Evolutionary conservation across 2,113 vertebrate species (phyloP), one percentile per base, ranked within the genome.

Genomic region (Siphamia tubifer): DNA sequence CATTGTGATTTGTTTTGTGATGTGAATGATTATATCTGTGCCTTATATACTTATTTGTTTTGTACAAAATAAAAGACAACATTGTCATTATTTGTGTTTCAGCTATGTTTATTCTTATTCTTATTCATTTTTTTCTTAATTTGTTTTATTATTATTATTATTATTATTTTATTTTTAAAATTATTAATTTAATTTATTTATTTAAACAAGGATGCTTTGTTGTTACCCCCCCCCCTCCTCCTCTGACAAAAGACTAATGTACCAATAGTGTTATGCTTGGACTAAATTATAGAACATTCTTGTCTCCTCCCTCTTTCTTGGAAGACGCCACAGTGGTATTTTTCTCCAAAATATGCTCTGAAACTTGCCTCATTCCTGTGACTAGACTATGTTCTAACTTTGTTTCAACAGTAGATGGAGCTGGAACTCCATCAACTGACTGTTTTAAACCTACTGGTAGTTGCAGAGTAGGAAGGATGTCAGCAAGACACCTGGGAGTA

Each of bases 321-420:
- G n/a, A n/a, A 1, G 10, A 68, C 43, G 52, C 16, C n/a, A 30
- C 13, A 40, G 8, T 34, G 0, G 24, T 35, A n/a, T 20, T 2
- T 30, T 55, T 34, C 20, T 15, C 10, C 31, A 19, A 8, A 42
- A 6, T 12, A 20, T 21, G n/a, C 53, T 20, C 28, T 23, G 25
- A 12, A 27, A 9, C 43, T 43, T 6, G 32, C 31, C 19, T 3
- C 17, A 34, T 58, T 64, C n/a, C 17, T 30, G 20, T 13, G 16
- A 4, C 48, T 6, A 34, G 4, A 44, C 12, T 11, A 16, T 15
- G 20, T 12, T 12, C 10, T 6, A 35, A 24, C 17, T 23, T 24
- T 2, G 13, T 4, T 42, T 19, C 12, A 17, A n/a, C 83, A 79
- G 13, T 34, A 63, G 82, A 32, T 75, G 83, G 76, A 12, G 62